phyloP scores from a whole-genome alignment of 2,113 vertebrate genomes.

The Hipposideros armiger region DNA sequence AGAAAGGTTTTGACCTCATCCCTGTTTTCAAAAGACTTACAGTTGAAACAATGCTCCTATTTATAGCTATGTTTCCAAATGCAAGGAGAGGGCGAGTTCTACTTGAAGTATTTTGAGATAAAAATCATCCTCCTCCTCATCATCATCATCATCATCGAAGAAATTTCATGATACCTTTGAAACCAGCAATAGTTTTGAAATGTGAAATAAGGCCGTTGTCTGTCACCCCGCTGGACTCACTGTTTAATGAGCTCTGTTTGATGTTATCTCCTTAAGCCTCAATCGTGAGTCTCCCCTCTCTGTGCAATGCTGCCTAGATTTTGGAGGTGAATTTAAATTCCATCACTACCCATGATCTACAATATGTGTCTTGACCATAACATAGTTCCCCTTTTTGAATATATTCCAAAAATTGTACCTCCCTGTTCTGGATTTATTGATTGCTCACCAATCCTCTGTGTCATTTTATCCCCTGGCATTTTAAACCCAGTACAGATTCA shows the following conservation, averaged over 20 bases:
- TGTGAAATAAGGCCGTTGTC: slow-evolving; percentile 35
- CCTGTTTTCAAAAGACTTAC: slow-evolving; percentile 56
- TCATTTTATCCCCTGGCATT: not conserved
- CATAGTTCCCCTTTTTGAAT: not conserved
- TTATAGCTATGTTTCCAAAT: not conserved
- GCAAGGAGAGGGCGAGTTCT: slow-evolving; percentile 32
- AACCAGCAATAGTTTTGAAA: slow-evolving; percentile 37
- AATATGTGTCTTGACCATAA: not conserved
- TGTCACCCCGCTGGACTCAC: not conserved
- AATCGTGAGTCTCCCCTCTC: not conserved
- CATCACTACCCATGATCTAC: not conserved
- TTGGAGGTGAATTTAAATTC: slow-evolving; percentile 33
- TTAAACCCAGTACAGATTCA: not conserved
- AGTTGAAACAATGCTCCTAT: slow-evolving; percentile 40
- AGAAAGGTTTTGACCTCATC: not conserved
- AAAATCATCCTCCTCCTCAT: not conserved
- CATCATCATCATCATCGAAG: slow-evolving; percentile 38
- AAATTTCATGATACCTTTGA: slow-evolving; percentile 55
- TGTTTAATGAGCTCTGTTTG: slow-evolving; percentile 48
- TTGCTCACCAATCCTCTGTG: not conserved
- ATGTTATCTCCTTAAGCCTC: not conserved
- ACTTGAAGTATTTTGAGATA: slow-evolving; percentile 57
- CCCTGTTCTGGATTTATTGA: not conserved
- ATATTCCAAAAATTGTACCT: not conserved
- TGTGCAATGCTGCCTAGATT: not conserved